Conservation (phyloP, 2,797 vertebrate genomes). For the Pipistrellus pygmaeus region DNA sequence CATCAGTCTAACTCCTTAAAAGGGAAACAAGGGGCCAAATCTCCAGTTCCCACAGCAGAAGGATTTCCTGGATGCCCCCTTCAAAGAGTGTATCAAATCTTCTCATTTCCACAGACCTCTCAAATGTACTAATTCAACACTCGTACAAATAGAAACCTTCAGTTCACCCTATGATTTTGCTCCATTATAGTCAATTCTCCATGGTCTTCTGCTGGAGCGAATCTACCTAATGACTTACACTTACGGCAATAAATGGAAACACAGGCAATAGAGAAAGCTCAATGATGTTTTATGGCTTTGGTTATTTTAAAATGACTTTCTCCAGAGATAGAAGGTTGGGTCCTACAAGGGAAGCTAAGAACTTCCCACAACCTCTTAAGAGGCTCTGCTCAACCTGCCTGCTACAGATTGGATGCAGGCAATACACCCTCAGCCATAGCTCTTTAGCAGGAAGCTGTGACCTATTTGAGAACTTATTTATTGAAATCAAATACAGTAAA, state of each 20-base stretch:
- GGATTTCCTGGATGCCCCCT: background rate
- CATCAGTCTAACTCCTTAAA: background rate
- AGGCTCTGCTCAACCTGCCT: background rate
- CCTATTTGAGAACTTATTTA: constrained; percentile 28
- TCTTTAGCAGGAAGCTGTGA: background rate
- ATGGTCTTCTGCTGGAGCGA: constrained; percentile 39
- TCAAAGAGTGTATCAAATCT: constrained; percentile 32
- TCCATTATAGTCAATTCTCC: constrained; percentile 70
- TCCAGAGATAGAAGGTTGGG: constrained; percentile 64
- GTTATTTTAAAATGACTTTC: constrained; percentile 61
- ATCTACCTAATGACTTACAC: constrained; percentile 72
- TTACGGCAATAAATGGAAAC: constrained; percentile 39
- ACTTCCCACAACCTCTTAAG: background rate
- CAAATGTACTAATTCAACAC: constrained; percentile 52
- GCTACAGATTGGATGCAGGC: background rate
- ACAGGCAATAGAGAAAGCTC: constrained; percentile 62
- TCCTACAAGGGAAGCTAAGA: constrained; percentile 51
- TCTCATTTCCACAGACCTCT: constrained; percentile 14
- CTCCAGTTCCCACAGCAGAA: constrained; percentile 20
- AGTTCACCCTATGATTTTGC: constrained; percentile 62
- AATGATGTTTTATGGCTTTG: constrained; percentile 54
- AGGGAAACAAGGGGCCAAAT: background rate
- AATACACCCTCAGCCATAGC: background rate
- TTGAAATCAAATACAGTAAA: background rate
- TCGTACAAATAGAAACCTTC: constrained; percentile 46